Conservation (phyloP, 2,113 vertebrate species). For the Caloenas nicobarica region DNA sequence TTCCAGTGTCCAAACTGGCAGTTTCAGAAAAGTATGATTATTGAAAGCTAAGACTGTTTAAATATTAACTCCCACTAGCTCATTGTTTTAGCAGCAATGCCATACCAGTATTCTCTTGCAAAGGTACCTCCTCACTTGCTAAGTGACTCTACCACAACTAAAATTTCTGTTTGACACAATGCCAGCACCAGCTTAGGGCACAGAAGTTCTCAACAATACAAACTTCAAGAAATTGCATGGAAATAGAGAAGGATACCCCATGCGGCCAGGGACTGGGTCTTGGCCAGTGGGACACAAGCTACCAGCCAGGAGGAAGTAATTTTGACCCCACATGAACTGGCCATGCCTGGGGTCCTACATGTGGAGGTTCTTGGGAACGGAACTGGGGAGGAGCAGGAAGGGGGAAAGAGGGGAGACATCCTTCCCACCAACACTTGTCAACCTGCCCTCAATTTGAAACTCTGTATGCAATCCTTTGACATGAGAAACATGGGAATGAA, state of each 20-base stretch:
- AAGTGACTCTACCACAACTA: background rate
- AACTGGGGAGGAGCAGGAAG: background rate
- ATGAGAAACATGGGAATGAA: background rate
- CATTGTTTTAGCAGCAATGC: background rate
- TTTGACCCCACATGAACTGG: background rate
- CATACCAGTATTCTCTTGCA: background rate
- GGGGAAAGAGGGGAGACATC: background rate
- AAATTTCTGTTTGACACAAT: background rate
- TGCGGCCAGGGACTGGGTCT: accelerated
- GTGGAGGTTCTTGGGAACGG: background rate
- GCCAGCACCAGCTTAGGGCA: background rate
- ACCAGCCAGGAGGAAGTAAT: background rate
- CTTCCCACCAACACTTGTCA: background rate
- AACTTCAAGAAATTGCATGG: background rate
- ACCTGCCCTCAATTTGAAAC: background rate
- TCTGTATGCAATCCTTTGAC: background rate
- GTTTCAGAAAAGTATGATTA: background rate
- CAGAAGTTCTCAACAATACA: background rate
- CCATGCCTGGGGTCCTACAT: no score
- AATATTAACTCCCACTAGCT: background rate
- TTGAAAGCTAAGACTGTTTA: background rate
- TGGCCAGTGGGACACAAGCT: background rate
- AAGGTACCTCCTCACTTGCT: background rate
- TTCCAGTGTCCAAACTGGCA: background rate
- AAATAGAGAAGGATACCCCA: accelerated